Conservation (phyloP, 2,797 vertebrate genomes). For the Corythornis leucogaster region DNA sequence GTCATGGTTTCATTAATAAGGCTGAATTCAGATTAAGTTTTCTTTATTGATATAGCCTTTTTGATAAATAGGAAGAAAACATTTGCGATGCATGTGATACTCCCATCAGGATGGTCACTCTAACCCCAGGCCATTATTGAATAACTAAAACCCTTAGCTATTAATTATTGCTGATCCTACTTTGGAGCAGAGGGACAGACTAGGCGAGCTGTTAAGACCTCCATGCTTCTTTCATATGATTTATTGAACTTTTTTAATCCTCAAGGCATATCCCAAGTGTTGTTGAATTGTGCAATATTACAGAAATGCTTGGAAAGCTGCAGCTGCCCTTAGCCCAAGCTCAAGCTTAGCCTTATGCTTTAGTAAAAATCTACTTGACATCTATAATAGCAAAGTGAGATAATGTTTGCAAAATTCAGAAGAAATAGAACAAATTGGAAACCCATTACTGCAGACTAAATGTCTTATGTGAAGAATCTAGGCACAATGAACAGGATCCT, state of each 20-base stretch:
- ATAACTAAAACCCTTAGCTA: background rate
- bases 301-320: background rate
- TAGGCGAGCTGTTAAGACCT: background rate
- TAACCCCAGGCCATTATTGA: background rate
- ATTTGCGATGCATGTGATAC: background rate
- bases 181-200: background rate
- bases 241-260: background rate
- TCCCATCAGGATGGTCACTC: background rate
- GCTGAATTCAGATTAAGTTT: background rate
- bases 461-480: background rate
- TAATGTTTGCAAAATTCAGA: background rate
- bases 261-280: background rate
- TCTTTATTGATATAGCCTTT: background rate
- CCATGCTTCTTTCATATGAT: background rate
- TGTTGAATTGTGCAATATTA: background rate
- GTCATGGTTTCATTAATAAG: background rate
- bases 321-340: background rate
- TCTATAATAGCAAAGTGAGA: background rate
- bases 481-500: background rate
- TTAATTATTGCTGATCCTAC: background rate
- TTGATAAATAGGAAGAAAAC: background rate
- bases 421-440: background rate
- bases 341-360: background rate
- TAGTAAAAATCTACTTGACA: background rate
- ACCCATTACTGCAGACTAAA: rapidly evolving